Conservation (phyloP, 2,888 invertebrate genomes). For the Nysson spinosus region DNA sequence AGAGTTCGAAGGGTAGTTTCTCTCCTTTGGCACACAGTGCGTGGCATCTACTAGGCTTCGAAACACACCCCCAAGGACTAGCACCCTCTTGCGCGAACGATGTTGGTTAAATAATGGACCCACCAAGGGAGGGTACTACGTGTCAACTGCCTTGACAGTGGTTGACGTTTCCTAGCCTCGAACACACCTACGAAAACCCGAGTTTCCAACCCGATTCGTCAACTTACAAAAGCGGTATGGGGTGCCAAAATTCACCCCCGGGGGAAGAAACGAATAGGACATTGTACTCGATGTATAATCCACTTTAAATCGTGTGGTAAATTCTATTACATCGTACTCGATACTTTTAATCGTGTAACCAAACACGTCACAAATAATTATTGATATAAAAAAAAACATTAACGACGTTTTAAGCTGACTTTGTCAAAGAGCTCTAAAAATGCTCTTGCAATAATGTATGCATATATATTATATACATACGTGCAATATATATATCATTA, state of each 20-base stretch:
- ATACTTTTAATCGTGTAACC: no score
- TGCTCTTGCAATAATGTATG: no score
- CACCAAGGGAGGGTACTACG: constrained; percentile 69
- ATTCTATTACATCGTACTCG: constrained; percentile 9
- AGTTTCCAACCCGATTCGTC: constrained; percentile 21
- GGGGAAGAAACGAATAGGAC: not conserved
- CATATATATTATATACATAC: no score
- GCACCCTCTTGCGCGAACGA: constrained; percentile 59
- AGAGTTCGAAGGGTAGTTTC: constrained; percentile 56
- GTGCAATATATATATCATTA: no score
- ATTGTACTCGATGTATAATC: constrained; percentile 2
- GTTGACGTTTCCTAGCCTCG: constrained; percentile 63
- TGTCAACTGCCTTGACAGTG: constrained; percentile 76
- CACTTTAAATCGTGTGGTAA: not conserved
- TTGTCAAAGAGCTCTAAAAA: no score
- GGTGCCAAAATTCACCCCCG: not conserved
- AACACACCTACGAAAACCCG: constrained; percentile 31
- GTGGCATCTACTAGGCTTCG: constrained; percentile 57
- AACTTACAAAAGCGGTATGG: not conserved
- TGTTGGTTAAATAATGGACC: constrained; percentile 77
- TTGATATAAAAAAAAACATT: no score
- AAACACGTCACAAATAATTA: no score
- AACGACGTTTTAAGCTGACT: no score
- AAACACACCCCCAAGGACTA: constrained; percentile 70
- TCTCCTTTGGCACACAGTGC: constrained; percentile 47